A percentile compares a stretch with the other conserved stretches of the same genome.
phyloP scores from a whole-genome alignment of 2,888 invertebrate species.

The Gandaritis pyraliata region DNA sequence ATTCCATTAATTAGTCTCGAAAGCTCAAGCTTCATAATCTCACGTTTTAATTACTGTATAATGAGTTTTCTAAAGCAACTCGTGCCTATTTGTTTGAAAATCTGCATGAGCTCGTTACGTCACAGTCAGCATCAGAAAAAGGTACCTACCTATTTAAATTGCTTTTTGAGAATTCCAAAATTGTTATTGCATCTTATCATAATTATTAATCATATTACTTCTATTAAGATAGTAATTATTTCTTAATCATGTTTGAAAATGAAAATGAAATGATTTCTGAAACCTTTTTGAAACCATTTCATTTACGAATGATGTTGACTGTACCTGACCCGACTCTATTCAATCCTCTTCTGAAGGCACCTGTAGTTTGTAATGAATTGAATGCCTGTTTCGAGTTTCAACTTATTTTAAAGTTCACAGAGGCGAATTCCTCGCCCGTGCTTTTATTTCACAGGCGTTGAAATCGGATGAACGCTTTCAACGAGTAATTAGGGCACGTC shows the following conservation, averaged over 20 bases:
- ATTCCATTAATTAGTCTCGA: slow-evolving; percentile 37
- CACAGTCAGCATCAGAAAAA: too few relatives aligned
- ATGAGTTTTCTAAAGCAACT: slow-evolving; percentile 49
- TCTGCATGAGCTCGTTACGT: slow-evolving; percentile 37
- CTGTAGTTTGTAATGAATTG: slow-evolving; percentile 47
- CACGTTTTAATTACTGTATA: slow-evolving; percentile 55
- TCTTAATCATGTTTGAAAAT: too few relatives aligned
- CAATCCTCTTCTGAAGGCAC: slow-evolving; percentile 36
- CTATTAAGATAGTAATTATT: too few relatives aligned
- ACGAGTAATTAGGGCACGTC: slow-evolving; percentile 31
- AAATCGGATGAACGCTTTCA: slow-evolving; percentile 28
- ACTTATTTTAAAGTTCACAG: slow-evolving; percentile 24
- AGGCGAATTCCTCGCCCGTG: slow-evolving; percentile 7
- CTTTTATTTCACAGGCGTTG: slow-evolving; percentile 23
- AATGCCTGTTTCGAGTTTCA: slow-evolving; percentile 45
- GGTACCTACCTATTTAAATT: too few relatives aligned
- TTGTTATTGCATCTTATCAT: too few relatives aligned
- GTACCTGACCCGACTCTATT: slow-evolving; percentile 32
- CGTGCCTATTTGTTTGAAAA: slow-evolving; percentile 47
- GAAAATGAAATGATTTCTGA: too few relatives aligned
- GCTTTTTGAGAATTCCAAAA: too few relatives aligned
- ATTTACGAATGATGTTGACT: neutral
- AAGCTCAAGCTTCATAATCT: slow-evolving; percentile 10
- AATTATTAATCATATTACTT: too few relatives aligned
- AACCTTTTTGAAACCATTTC: too few relatives aligned